These are phyloP conservation scores for Dasyprocta punctata DNA, from an alignment of 2,113 vertebrate species.

Conservation along the genomic window DNA sequence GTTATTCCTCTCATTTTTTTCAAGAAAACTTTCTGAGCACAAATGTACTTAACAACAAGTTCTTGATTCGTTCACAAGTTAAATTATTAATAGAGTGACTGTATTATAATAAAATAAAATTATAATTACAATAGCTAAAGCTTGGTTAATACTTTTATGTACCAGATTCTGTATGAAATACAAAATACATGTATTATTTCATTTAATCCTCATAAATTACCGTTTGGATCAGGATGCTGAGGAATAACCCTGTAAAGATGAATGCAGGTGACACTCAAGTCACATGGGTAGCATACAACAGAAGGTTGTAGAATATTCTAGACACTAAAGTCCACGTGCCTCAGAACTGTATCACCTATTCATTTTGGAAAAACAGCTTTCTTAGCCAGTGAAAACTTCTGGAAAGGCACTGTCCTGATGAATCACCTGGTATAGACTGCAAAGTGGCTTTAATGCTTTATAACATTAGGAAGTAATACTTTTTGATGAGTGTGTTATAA, in stretches of 20 bases:
- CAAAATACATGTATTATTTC: background rate
- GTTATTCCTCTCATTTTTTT: background rate
- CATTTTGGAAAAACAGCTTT: background rate
- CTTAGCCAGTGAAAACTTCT: background rate
- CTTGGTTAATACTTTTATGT: background rate
- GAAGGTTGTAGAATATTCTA: background rate
- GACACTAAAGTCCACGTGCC: background rate
- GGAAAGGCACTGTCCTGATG: background rate
- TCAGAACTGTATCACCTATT: background rate
- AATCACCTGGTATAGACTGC: background rate
- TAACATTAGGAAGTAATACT: background rate
- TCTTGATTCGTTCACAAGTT: conserved; percentile 37
- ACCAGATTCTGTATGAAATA: background rate
- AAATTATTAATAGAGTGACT: background rate
- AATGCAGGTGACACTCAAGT: background rate
- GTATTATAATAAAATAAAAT: conserved; percentile 1
- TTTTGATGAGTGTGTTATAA: background rate
- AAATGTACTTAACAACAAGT: background rate
- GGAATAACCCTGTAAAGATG: background rate
- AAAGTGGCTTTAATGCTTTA: background rate
- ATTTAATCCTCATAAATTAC: background rate
- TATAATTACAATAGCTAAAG: background rate
- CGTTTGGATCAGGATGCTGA: background rate
- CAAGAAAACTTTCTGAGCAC: conserved; percentile 25
- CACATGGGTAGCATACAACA: background rate